phyloP scores from a whole-genome alignment of 2,113 vertebrate genomes.

The Candoia aspera region DNA sequence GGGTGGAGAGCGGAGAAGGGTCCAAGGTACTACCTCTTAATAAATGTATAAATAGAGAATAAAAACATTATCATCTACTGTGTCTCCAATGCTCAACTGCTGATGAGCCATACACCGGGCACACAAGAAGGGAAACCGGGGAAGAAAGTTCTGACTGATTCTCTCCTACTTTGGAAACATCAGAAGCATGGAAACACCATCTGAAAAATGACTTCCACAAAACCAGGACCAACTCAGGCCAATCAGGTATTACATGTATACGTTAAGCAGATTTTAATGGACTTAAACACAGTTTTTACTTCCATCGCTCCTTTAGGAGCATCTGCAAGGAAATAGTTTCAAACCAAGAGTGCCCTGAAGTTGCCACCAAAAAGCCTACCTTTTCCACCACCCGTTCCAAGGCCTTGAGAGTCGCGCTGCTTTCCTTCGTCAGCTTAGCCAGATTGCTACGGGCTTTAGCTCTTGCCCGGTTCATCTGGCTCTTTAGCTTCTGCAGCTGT shows the following conservation, averaged over 20 bases:
- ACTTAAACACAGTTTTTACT: neutral
- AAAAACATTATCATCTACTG: no score
- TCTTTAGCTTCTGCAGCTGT: conserved; percentile 74
- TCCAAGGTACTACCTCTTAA: neutral
- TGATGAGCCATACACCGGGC: neutral
- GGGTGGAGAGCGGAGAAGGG: neutral
- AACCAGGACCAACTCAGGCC: neutral
- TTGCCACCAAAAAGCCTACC: conserved; percentile 60
- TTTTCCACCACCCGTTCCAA: conserved; percentile 68
- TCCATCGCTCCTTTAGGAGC: neutral
- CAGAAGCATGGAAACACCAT: neutral
- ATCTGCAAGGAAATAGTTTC: neutral
- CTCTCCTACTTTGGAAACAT: neutral
- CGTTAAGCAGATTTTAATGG: neutral
- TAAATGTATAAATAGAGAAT: no score
- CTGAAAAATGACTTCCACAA: neutral
- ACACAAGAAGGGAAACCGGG: neutral
- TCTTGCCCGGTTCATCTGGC: conserved; percentile 60
- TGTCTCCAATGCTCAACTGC: neutral
- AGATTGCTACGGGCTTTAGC: conserved; percentile 63
- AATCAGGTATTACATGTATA: neutral
- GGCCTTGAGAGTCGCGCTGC: conserved; percentile 69
- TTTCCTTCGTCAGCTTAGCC: conserved; percentile 71
- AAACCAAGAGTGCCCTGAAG: neutral
- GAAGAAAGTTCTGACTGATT: neutral